Conservation (phyloP, 2,113 vertebrate genomes). For the Oryzias curvinotus region DNA sequence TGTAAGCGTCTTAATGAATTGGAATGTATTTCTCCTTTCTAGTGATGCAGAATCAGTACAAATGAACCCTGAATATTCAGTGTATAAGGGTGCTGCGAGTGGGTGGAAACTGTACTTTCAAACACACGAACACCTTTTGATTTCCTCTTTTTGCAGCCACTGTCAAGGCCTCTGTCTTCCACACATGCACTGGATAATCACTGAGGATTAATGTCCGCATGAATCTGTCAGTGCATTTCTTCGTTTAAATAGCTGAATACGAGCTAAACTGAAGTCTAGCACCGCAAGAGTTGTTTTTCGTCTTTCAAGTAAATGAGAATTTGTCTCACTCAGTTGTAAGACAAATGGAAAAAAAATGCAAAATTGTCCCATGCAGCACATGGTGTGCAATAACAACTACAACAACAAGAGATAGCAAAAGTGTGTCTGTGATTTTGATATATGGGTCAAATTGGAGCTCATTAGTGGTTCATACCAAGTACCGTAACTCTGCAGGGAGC, state of each 20-base stretch:
- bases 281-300: not conserved
- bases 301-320: conserved; percentile 23
- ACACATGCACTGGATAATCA: conserved; percentile 12
- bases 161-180: conserved; percentile 4
- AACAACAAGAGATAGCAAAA: conserved; percentile 28
- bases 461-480: conserved; percentile 60
- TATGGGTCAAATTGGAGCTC: conserved; percentile 63
- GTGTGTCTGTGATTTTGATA: conserved; percentile 51
- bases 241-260: conserved; percentile 12
- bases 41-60: conserved; percentile 64
- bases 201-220: not conserved
- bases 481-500: conserved; percentile 49
- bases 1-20: conserved; percentile 39
- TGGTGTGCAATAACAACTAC: conserved; percentile 25
- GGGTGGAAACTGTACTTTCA: conserved; percentile 12
- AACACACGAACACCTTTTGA: conserved; percentile 2
- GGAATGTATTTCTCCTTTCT: conserved; percentile 29
- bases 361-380: conserved; percentile 2
- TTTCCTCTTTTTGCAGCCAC: not conserved
- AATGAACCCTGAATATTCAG: conserved; percentile 44
- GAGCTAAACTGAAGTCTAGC: not conserved
- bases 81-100: conserved; percentile 23
- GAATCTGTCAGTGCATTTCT: not conserved
- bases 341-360: conserved; percentile 24
- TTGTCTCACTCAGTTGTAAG: conserved; percentile 16